These are phyloP conservation scores for Carpatolechia fugitivella DNA, from an alignment of 2,888 invertebrate genomes.

Conservation along the genomic window DNA sequence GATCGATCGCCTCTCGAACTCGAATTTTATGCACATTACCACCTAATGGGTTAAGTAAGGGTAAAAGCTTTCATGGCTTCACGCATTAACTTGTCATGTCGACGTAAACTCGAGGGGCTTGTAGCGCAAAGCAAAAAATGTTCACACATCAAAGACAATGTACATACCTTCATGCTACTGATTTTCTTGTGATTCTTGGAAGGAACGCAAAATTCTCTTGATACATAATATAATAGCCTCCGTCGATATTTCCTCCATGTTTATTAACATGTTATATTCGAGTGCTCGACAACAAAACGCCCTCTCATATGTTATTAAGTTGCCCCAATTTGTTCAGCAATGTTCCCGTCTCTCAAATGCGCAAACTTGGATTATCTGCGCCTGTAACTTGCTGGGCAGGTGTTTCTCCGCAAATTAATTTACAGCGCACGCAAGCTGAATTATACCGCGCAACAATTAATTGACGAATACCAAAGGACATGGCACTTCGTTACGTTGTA, in stretches of 20 bases:
- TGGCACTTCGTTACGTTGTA: constrained; percentile 28
- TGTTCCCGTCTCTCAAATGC: constrained; percentile 43
- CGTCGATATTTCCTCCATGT: neutral
- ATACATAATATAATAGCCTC: too few species aligned
- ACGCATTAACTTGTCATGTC: neutral
- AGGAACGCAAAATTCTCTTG: too few species aligned
- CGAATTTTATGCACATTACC: constrained; percentile 31
- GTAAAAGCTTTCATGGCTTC: constrained; percentile 3
- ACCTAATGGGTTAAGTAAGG: constrained; percentile 19
- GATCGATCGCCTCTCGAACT: constrained; percentile 23
- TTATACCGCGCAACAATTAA: constrained; percentile 25
- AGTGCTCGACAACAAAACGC: neutral
- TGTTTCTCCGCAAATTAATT: constrained; percentile 63
- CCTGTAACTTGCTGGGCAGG: constrained; percentile 43
- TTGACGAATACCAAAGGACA: constrained; percentile 53
- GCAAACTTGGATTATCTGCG: constrained; percentile 53
- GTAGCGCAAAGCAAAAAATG: neutral
- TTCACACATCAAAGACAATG: too few species aligned
- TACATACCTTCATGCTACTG: too few species aligned
- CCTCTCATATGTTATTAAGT: constrained; percentile 31
- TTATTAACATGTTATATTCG: neutral
- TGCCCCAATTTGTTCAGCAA: constrained; percentile 46
- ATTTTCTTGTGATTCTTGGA: too few species aligned
- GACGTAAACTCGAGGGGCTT: neutral
- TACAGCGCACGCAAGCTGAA: constrained; percentile 27